These are phyloP conservation scores for Oligia latruncula DNA, from an alignment of 2,888 invertebrate species.

Conservation along the genomic window DNA sequence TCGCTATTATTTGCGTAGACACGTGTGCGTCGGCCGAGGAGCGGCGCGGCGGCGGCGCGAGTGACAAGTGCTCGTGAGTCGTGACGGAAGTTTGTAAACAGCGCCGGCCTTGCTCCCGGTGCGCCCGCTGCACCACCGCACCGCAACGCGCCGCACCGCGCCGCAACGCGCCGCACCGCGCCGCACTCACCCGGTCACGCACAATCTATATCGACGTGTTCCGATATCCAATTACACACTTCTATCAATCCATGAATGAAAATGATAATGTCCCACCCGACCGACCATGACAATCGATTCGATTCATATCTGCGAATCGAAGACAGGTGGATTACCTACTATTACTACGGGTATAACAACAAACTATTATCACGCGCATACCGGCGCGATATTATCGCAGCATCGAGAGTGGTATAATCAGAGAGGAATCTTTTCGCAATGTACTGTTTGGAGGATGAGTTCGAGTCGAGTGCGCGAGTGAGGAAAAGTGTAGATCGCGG, in stretches of 20 bases:
- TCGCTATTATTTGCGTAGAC: conserved; percentile 88
- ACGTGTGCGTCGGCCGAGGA: conserved; percentile 79
- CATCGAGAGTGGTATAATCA: conserved; percentile 52
- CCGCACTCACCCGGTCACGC: conserved; percentile 76
- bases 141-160: conserved; percentile 60
- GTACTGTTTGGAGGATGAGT: conserved; percentile 56
- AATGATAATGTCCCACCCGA: conserved; percentile 78
- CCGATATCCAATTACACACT: conserved; percentile 79
- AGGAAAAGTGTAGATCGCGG: conserved; percentile 50
- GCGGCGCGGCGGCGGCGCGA: conserved; percentile 71
- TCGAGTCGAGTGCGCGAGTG: conserved; percentile 64
- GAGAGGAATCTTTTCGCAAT: conserved; percentile 33
- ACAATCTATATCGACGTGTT: conserved; percentile 77
- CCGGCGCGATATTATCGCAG: conserved; percentile 64
- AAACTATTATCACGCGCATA: conserved; percentile 72
- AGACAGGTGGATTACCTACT: conserved; percentile 74
- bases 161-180: conserved; percentile 54
- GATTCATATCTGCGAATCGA: conserved; percentile 74
- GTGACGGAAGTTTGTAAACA: conserved; percentile 89
- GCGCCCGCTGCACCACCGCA: conserved; percentile 72
- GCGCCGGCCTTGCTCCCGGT: conserved; percentile 86
- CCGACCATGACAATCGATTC: conserved; percentile 81
- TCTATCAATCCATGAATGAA: conserved; percentile 80
- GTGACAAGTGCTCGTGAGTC: conserved; percentile 85
- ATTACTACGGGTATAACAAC: conserved; percentile 71